Percentiles rank a stretch among this genome's conserved stretches.
Evolutionary conservation across 2,888 invertebrate species (phyloP).

Genomic region (Atrina japonica): DNA sequence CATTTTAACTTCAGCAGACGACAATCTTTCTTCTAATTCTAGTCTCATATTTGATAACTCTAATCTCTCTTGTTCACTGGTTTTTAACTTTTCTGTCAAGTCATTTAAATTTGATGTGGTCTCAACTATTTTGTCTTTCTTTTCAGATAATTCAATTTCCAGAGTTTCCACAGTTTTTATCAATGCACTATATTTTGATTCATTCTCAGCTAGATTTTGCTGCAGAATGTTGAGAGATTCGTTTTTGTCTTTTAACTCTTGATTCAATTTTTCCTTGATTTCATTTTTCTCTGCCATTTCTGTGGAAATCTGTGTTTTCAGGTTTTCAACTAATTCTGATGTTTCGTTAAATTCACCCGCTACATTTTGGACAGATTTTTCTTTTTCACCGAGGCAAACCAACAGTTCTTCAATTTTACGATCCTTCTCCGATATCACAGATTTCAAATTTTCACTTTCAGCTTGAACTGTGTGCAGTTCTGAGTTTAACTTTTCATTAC

Average conservation of each 20-base stretch:
- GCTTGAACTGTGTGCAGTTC: constrained; percentile 18
- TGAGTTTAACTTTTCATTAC: constrained; percentile 27
- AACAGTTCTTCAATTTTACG: constrained; percentile 8
- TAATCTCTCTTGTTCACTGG: background rate
- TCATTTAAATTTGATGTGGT: background rate
- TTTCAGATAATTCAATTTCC: background rate
- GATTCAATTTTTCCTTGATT: constrained; percentile 36
- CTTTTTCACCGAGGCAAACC: constrained; percentile 6
- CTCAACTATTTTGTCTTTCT: background rate
- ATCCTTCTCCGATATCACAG: constrained; percentile 5
- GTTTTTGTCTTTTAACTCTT: constrained; percentile 28
- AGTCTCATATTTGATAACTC: background rate
- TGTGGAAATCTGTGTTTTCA: constrained; percentile 20
- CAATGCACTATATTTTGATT: background rate
- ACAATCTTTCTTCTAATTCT: constrained; percentile 7
- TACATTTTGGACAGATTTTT: constrained; percentile 8
- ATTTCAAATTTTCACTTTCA: constrained; percentile 32
- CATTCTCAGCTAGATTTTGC: background rate
- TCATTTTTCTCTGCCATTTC: constrained; percentile 10
- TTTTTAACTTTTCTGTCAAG: background rate
- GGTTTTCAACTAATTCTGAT: constrained; percentile 29
- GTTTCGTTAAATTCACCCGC: constrained; percentile 12
- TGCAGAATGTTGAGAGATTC: background rate
- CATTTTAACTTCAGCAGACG: constrained; percentile 19
- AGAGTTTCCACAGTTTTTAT: background rate